Evolutionary conservation across 2,113 vertebrate species (phyloP).

Genomic region (Hyaena hyaena): DNA sequence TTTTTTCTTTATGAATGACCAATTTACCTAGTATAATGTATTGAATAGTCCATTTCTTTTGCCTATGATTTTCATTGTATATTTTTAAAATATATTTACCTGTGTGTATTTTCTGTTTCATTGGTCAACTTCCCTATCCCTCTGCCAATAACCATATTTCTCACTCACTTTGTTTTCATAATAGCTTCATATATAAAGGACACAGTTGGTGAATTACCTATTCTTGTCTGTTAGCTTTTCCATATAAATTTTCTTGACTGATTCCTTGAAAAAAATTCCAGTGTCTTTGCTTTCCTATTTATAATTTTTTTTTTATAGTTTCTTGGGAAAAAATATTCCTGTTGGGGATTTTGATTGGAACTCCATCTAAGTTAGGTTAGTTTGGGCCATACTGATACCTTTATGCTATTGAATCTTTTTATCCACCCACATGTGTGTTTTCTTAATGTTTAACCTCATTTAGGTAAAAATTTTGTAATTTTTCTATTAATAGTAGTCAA

Average conservation of each 20-base stretch:
- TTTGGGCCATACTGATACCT: background rate
- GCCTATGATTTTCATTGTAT: background rate
- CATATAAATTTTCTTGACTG: background rate
- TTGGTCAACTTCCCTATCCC: background rate
- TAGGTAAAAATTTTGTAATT: background rate
- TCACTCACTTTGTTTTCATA: background rate
- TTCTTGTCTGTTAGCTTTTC: background rate
- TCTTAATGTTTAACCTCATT: slow-evolving; percentile 27
- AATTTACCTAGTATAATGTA: background rate
- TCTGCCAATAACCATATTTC: background rate
- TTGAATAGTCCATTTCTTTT: background rate
- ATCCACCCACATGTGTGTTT: background rate
- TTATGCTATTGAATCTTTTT: slow-evolving; percentile 1
- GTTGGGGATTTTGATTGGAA: background rate
- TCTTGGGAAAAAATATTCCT: background rate
- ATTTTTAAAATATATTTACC: background rate
- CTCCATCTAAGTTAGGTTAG: background rate
- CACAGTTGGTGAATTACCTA: background rate
- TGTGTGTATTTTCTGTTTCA: background rate
- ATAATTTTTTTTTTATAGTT: background rate
- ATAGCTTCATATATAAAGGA: background rate
- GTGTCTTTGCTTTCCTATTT: background rate
- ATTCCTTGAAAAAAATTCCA: background rate
- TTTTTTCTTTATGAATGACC: background rate
- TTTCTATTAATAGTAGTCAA: slow-evolving; percentile 25